Conservation (phyloP, 2,113 vertebrate genomes). For the Hypomesus transpacificus region DNA sequence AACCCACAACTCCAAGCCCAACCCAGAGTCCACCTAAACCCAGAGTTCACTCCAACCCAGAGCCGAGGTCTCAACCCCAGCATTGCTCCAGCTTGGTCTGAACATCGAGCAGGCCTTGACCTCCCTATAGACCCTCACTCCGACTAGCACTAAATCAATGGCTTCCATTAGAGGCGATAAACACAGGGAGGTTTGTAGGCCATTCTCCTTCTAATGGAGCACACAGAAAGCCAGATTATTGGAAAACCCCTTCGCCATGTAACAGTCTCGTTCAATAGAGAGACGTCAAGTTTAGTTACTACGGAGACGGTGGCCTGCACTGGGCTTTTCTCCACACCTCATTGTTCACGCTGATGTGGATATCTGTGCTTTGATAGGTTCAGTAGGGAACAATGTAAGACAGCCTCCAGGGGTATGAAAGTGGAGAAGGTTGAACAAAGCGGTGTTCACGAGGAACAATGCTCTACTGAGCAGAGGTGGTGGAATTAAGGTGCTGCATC, state of each 20-base stretch:
- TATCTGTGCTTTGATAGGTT: not conserved
- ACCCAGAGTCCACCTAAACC: no score
- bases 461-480: not conserved
- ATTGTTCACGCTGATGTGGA: not conserved
- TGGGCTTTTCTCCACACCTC: conserved; percentile 9
- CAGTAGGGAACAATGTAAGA: not conserved
- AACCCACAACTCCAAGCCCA: no score
- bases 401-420: conserved; percentile 21
- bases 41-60: no score
- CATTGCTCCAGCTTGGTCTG: no score
- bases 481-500: not conserved
- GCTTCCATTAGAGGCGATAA: conserved; percentile 46
- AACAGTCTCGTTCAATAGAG: conserved; percentile 23
- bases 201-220: conserved; percentile 17
- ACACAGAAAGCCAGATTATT: conserved; percentile 21
- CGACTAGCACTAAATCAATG: conserved; percentile 55
- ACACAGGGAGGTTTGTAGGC: conserved; percentile 26
- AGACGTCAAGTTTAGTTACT: conserved; percentile 26
- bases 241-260: conserved; percentile 7
- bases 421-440: conserved; percentile 4
- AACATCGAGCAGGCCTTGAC: no score
- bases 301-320: conserved; percentile 1
- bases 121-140: not conserved
- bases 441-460: conserved; percentile 24
- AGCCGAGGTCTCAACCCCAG: no score